phyloP scores from a whole-genome alignment of 2,113 vertebrate species.

The Saccopteryx bilineata region DNA sequence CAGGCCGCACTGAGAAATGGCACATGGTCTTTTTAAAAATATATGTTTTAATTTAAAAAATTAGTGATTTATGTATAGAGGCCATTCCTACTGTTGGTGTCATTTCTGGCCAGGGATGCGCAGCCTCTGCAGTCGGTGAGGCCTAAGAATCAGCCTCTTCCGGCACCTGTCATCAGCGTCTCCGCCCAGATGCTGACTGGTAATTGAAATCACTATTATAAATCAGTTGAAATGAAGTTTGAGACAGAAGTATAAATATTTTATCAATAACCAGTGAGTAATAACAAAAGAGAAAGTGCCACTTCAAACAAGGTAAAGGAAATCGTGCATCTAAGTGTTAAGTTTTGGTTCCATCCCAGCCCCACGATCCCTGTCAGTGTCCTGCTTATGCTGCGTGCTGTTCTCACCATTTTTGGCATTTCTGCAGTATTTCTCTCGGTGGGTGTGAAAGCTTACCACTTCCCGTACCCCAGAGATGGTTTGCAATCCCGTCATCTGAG shows the following conservation, averaged over 20 bases:
- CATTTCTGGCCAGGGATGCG: background rate
- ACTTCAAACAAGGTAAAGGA: background rate
- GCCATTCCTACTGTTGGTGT: background rate
- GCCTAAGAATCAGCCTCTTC: background rate
- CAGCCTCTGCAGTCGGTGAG: background rate
- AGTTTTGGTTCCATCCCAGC: background rate
- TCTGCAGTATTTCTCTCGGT: background rate
- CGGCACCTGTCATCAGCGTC: background rate
- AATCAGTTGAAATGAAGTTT: background rate
- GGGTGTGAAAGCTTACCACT: constrained; percentile 39
- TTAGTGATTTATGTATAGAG: background rate
- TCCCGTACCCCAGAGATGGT: background rate
- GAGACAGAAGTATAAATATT: background rate
- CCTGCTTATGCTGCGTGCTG: background rate
- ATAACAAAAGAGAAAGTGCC: background rate
- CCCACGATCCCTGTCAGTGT: no score
- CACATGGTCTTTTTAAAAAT: background rate
- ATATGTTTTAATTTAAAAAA: background rate
- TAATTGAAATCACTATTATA: background rate
- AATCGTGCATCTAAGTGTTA: background rate
- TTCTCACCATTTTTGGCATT: background rate
- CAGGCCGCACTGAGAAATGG: background rate
- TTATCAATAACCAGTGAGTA: background rate
- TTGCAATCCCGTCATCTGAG: background rate
- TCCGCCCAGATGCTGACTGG: background rate